These are phyloP conservation scores for Acanthurus leucopareius DNA, from an alignment of 2,797 vertebrate species.

Conservation along the genomic window DNA sequence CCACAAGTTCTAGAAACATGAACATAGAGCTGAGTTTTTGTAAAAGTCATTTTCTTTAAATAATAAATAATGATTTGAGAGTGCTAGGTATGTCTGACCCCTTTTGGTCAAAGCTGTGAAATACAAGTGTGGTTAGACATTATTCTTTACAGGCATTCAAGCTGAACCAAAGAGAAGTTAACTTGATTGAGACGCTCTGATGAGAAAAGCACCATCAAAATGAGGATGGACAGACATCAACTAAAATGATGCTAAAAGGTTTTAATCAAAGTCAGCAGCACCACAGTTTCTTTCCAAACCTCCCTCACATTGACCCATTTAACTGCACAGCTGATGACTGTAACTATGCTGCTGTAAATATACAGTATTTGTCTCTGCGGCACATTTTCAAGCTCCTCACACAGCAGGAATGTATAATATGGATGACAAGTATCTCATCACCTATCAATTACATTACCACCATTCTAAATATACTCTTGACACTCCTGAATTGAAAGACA, in stretches of 20 bases:
- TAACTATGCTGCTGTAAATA: conserved; percentile 28
- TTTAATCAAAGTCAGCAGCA: conserved; percentile 22
- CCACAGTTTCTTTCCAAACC: conserved; percentile 1
- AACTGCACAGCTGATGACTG: conserved; percentile 18
- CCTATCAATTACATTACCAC: conserved; percentile 61
- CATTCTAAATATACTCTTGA: conserved; percentile 53
- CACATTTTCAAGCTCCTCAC: conserved; percentile 44
- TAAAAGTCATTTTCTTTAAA: neutral
- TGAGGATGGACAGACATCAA: conserved; percentile 15
- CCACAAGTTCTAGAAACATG: neutral
- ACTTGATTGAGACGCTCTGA: neutral
- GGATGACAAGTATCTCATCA: conserved; percentile 72
- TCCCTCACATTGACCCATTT: conserved; percentile 13
- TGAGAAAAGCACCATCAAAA: conserved; percentile 2
- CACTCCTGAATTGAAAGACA: conserved; percentile 45
- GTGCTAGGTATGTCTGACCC: conserved; percentile 50
- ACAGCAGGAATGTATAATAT: conserved; percentile 55
- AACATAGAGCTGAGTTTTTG: neutral
- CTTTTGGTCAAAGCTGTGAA: conserved; percentile 60
- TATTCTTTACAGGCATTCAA: neutral
- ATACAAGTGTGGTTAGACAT: conserved; percentile 22
- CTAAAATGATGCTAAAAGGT: conserved; percentile 29
- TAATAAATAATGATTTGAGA: conserved; percentile 1
- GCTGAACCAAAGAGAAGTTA: neutral
- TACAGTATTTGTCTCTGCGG: conserved; percentile 24